A percentile compares a stretch with the other conserved stretches of the same genome.
Evolutionary conservation across 2,797 vertebrate species (phyloP).

Genomic region (Hyperoplus lanceolatus): DNA sequence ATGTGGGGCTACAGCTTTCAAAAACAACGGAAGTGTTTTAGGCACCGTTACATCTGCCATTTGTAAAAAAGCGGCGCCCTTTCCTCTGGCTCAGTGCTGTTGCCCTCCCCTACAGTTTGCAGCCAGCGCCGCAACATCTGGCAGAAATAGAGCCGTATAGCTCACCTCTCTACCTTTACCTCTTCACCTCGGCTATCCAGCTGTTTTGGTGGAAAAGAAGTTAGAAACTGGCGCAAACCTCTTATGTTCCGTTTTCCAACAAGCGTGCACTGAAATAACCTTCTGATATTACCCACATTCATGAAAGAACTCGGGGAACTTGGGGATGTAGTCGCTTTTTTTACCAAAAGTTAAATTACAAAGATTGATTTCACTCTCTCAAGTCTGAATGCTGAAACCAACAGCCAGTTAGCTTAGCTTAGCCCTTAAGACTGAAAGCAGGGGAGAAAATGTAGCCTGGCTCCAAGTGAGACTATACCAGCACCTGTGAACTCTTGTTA

Average conservation of each 20-base stretch:
- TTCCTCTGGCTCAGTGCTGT: constrained; percentile 9
- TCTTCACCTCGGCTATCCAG: constrained; percentile 46
- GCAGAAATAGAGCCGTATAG: constrained; percentile 27
- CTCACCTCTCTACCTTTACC: constrained; percentile 46
- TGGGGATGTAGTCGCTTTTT: neutral
- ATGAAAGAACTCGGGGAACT: neutral
- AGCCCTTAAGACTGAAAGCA: neutral
- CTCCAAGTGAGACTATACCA: too few relatives aligned
- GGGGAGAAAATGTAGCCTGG: neutral
- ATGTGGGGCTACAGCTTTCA: constrained; percentile 42
- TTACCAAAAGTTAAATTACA: neutral
- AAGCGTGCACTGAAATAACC: neutral
- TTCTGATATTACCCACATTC: neutral
- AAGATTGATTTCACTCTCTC: neutral
- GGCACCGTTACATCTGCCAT: constrained; percentile 52
- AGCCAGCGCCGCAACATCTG: constrained; percentile 53
- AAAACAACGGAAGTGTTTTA: constrained; percentile 60
- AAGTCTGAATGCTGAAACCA: neutral
- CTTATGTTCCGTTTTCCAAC: constrained; percentile 1
- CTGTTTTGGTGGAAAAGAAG: constrained; percentile 18
- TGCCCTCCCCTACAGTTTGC: constrained; percentile 34
- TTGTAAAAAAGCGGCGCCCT: constrained; percentile 25
- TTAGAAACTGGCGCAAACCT: neutral
- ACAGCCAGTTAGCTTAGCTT: neutral
- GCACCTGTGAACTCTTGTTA: neutral